Evolutionary conservation across 2,113 vertebrate species (phyloP).

Genomic region (Tachycineta bicolor): DNA sequence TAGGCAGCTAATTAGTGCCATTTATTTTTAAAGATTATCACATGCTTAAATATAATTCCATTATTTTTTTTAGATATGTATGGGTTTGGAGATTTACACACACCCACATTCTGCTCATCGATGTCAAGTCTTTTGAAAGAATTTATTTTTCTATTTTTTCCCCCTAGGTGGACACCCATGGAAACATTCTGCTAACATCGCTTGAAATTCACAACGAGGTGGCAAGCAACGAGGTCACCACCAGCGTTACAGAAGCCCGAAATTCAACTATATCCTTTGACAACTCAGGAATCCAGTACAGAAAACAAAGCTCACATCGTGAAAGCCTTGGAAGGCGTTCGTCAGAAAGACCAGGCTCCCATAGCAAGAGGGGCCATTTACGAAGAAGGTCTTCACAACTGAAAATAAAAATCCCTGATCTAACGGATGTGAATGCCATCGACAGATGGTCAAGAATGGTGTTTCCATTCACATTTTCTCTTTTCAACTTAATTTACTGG

Average conservation of each 20-base stretch:
- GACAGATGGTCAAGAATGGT: conserved; percentile 97
- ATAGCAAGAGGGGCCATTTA: conserved; percentile 86
- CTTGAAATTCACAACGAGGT: conserved; percentile 98
- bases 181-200: conserved; percentile 92
- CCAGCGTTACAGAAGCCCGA: conserved; percentile 80
- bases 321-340: conserved; percentile 78
- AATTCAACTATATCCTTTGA: conserved; percentile 93
- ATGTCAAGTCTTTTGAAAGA: neutral
- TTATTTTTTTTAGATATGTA: neutral
- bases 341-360: conserved; percentile 80
- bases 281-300: conserved; percentile 92
- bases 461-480: conserved; percentile 93
- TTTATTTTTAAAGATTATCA: neutral
- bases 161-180: conserved; percentile 90
- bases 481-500: conserved; percentile 99
- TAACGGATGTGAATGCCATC: conserved; percentile 96
- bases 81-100: neutral
- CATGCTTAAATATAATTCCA: neutral
- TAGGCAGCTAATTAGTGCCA: neutral
- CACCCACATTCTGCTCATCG: neutral
- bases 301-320: conserved; percentile 83
- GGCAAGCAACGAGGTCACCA: conserved; percentile 86
- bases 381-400: conserved; percentile 92
- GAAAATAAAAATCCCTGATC: conserved; percentile 97
- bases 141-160: neutral